phyloP scores from a whole-genome alignment of 2,797 vertebrate genomes.

The Valencia hispanica region DNA sequence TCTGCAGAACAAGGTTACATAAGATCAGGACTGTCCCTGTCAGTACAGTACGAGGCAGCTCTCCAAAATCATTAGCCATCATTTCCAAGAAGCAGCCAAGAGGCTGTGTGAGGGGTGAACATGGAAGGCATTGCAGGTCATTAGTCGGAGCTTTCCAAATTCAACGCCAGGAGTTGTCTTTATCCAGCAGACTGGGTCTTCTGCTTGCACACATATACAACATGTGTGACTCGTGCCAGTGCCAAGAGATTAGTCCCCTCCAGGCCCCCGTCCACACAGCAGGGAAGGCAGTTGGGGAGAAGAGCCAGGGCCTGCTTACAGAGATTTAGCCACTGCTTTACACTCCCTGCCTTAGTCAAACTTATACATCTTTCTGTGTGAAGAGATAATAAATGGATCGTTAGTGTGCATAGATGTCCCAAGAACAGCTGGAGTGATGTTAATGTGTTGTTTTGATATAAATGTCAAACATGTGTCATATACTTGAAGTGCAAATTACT shows the following conservation, averaged over 20 bases:
- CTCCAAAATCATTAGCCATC: constrained; percentile 31
- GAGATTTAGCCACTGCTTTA: constrained; percentile 74
- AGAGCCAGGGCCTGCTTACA: constrained; percentile 75
- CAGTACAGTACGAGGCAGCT: constrained; percentile 34
- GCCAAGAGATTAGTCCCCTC: constrained; percentile 71
- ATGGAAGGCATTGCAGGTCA: constrained; percentile 45
- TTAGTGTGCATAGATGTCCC: constrained; percentile 46
- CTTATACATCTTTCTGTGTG: constrained; percentile 57
- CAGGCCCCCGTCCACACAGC: constrained; percentile 62
- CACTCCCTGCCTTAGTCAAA: constrained; percentile 62
- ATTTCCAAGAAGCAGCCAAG: constrained; percentile 38
- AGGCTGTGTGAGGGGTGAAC: constrained; percentile 34
- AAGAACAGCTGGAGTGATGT: constrained; percentile 49
- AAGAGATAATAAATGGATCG: constrained; percentile 35
- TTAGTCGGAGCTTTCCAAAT: constrained; percentile 52
- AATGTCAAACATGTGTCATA: constrained; percentile 63
- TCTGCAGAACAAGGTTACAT: constrained; percentile 48
- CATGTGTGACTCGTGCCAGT: constrained; percentile 65
- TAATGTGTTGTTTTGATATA: constrained; percentile 53
- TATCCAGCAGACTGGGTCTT: constrained; percentile 58
- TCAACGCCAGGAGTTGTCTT: constrained; percentile 53
- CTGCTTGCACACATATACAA: constrained; percentile 47
- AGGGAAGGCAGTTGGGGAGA: constrained; percentile 64
- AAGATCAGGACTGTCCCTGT: constrained; percentile 37
- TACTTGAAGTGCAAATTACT: constrained; percentile 43